Evolutionary conservation across 2,888 invertebrate species (phyloP), one percentile per base, ranked within the genome.

Genomic region (Ophion slaviceki): DNA sequence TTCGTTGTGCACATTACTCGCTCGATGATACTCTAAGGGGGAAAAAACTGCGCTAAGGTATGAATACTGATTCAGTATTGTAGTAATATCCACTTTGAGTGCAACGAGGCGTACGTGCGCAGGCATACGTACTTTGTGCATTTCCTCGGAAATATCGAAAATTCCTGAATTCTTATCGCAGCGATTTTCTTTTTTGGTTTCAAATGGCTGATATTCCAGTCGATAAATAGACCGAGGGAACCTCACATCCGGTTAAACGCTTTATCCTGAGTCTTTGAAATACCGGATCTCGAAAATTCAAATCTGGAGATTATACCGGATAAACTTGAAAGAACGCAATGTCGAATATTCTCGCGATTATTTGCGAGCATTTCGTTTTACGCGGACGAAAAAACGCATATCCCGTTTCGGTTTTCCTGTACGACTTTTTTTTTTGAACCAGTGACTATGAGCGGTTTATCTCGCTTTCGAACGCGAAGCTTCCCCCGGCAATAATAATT

Each of bases 61-160:
- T 77, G 57, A 71, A 87, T 84, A 86, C 82, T 86, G 77, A 81
- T 86, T 75, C 84, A 66, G 79, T 83, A 77, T 80, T 45, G 47
- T 57, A 71, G 66, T 78, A 4, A 36, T 79, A 61, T 28, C 24
- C 53, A 53, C 53, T 71, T 47, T 24, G 64, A 72, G 45, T 70
- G 70, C 70, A 59, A 74, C 47, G 72, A n/a, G 28, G 24, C 62
- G 40, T 20, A 45, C 11, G 71, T 67, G 59, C 64, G 77, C 62
- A 66, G n/a, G 70, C 45, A 11, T 75, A 28, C 7, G 57, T n/a
- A 40, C 20, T 59, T 77, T 57, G 57, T 77, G 62, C 53, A 32
- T 71, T 20, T 7, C 14, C 7, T 11, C 10, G 45, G 7, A 28
- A 28, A 32, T 28, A 24, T 28, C 11, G 32, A 64, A 64, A 64